phyloP scores from a whole-genome alignment of 92 coral and sea anemone genomes.

The Palythoa grandiflora region DNA sequence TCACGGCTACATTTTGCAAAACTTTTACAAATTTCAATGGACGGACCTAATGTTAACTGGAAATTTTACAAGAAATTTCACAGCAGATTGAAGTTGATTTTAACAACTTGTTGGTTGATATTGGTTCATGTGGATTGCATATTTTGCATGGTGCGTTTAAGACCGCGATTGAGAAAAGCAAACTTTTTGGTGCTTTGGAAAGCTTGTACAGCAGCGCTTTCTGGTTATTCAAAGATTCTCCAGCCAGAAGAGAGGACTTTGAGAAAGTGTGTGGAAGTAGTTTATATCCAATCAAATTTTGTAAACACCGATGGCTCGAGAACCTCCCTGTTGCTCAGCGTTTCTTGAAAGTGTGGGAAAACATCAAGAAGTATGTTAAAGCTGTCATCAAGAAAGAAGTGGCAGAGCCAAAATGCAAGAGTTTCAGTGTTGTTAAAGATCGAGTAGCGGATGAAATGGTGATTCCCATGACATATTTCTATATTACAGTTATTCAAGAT shows the following conservation, averaged over 20 bases:
- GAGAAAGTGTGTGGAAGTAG: slow-evolving; percentile 42
- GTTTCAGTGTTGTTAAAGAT: slow-evolving; percentile 27
- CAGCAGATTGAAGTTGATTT: slow-evolving; percentile 49
- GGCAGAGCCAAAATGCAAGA: slow-evolving; percentile 35
- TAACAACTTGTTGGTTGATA: slow-evolving; percentile 41
- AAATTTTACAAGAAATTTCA: slow-evolving; percentile 46
- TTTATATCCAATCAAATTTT: slow-evolving; percentile 41
- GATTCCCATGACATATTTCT: slow-evolving; percentile 24
- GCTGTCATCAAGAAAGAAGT: slow-evolving; percentile 48
- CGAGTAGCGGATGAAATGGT: slow-evolving; percentile 25
- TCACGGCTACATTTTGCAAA: slow-evolving; percentile 36
- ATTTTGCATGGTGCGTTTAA: slow-evolving; percentile 49
- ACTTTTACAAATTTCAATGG: slow-evolving; percentile 46
- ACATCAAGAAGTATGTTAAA: slow-evolving; percentile 48
- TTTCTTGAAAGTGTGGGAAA: slow-evolving; percentile 54
- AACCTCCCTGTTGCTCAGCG: slow-evolving; percentile 56
- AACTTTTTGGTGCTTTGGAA: slow-evolving; percentile 51
- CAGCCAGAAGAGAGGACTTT: slow-evolving; percentile 57
- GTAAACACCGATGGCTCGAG: slow-evolving; percentile 51
- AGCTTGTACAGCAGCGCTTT: slow-evolving; percentile 45
- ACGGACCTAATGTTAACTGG: slow-evolving; percentile 51
- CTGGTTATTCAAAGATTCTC: slow-evolving; percentile 59
- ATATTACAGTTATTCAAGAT: slow-evolving; percentile 30
- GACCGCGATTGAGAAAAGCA: slow-evolving; percentile 49
- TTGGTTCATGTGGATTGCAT: slow-evolving; percentile 53